phyloP scores from a whole-genome alignment of 2,113 vertebrate species.

The Bufo bufo region DNA sequence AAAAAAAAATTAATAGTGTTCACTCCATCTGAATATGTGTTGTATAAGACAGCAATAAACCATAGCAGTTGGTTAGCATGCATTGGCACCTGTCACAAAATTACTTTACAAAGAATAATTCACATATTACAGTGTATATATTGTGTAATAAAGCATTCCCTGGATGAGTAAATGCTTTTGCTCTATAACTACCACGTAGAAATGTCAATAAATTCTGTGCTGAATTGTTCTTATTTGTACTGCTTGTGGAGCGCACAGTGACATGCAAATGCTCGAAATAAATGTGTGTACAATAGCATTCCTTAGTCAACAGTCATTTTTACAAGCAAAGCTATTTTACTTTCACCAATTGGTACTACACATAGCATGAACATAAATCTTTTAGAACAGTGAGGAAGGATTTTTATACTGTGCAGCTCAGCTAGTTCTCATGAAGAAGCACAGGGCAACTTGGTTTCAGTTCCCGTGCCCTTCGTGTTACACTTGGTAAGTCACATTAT shows the following conservation, averaged over 20 bases:
- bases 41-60: too few species aligned
- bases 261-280: neutral
- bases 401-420: neutral
- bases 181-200: neutral
- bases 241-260: neutral
- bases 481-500: neutral
- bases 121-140: too few species aligned
- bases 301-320: neutral
- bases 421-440: too few species aligned
- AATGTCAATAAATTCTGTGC: neutral
- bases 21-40: too few species aligned
- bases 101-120: too few species aligned
- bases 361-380: constrained; percentile 13
- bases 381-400: neutral
- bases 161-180: neutral
- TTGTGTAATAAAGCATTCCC: too few species aligned
- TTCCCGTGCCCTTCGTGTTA: neutral
- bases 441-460: neutral
- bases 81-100: too few species aligned
- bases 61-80: too few species aligned
- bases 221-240: constrained; percentile 14
- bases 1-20: too few species aligned
- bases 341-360: neutral
- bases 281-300: neutral
- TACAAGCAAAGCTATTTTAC: constrained; percentile 31